Base-by-base conservation (phyloP, 2,113 vertebrate genomes). In the Cyrtonyx montezumae region DNA sequence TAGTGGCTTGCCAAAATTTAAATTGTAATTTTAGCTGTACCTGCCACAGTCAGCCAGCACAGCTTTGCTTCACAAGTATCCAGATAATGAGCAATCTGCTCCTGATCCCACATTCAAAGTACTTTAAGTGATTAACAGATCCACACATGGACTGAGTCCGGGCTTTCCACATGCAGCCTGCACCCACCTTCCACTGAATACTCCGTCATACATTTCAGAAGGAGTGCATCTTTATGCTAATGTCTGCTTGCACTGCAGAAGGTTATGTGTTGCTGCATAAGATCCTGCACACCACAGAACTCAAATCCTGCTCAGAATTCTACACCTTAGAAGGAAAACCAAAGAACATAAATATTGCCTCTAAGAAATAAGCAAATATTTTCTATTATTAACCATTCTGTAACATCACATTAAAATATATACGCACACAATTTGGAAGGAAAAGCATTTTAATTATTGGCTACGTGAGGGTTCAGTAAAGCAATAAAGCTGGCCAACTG, bases 11-110 rank as follows among this genome's bases (percentile, higher is more conserved):
- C 91, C 87, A 92, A 94, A 93, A 79, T 15, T 42, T 84, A 63
- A 91, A 87, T 76, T 88, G 67, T 63, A 89, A 73, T 92, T 93
- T 93, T 74, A 82, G 63, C 42, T 91, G 67, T 79, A 91, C 75
- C 49, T 74, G 92, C 80, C 74, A 21, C 1, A 69, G 36, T 51
- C 81, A 83, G 78, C 55, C 53, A 22, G 93, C 71, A 83, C 43
- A 93, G 92, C 82, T 95, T 61, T 87, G 89, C 87, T 71, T 92
- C 42, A 36, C 63, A 79, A 95, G 94, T 90, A 87, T 80, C 68
- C 91, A 95, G 76, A 90, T 90, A 93, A 96, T 25, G 23, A 93
- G 81, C 95, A 96, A 96, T 95, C 94, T 95, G 95, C 79, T 95
- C 93, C 70, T 89, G 87, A 94, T 87, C 89, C 91, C 63, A 43